phyloP scores from a whole-genome alignment of 2,797 vertebrate genomes.

The Huso huso region DNA sequence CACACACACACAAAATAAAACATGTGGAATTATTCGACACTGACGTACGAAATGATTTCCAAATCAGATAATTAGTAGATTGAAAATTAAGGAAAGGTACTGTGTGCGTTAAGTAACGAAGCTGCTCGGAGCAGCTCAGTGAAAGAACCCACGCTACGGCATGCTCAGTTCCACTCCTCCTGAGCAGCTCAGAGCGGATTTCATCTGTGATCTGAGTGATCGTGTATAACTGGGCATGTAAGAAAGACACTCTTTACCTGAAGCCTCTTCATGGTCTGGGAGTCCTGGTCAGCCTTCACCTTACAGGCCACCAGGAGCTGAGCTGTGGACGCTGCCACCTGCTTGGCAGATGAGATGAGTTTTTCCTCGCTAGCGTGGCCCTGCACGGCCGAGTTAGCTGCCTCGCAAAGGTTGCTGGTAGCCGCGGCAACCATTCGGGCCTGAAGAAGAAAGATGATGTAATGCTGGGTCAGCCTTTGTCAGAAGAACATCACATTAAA shows the following conservation, averaged over 20 bases:
- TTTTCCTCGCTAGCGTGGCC: constrained; percentile 77
- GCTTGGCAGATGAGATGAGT: constrained; percentile 77
- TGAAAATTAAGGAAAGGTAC: no score
- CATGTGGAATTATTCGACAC: no score
- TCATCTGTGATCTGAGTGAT: neutral
- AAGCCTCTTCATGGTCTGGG: constrained; percentile 77
- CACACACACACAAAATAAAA: no score
- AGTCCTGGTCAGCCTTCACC: constrained; percentile 82
- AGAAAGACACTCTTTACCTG: constrained; percentile 53
- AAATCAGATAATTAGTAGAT: no score
- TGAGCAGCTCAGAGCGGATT: no score
- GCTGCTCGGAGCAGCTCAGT: no score
- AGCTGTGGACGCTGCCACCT: constrained; percentile 74
- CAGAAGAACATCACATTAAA: no score
- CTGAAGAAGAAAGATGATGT: constrained; percentile 27
- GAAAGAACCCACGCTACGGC: no score
- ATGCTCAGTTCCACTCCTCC: no score
- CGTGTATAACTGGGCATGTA: neutral
- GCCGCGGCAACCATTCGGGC: constrained; percentile 78
- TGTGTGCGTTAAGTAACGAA: no score
- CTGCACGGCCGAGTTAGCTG: constrained; percentile 72
- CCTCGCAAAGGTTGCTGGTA: constrained; percentile 75
- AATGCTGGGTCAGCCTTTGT: no score
- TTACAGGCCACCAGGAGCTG: constrained; percentile 82
- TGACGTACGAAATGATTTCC: no score